Evolutionary conservation across 2,113 vertebrate species (phyloP).

Genomic region (Picathartes gymnocephalus): DNA sequence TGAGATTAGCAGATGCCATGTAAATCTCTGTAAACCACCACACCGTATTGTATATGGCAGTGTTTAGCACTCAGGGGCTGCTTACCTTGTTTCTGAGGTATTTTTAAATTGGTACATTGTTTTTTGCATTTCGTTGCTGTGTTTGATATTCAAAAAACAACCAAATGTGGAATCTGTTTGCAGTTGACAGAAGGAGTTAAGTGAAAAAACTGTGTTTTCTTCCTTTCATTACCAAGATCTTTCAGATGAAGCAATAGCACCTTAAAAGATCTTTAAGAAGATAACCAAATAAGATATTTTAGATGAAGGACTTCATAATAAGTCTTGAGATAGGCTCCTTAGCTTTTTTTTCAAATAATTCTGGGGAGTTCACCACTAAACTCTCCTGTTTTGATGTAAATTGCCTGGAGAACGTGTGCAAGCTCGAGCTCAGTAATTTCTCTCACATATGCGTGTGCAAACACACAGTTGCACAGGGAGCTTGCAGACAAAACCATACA

Average conservation of each 20-base stretch:
- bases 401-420: neutral
- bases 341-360: neutral
- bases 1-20: neutral
- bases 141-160: neutral
- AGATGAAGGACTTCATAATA: neutral
- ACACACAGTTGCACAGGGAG: neutral
- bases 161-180: neutral
- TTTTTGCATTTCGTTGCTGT: neutral
- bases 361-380: neutral
- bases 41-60: fast-evolving
- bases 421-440: neutral
- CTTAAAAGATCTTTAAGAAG: neutral
- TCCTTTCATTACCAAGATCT: neutral
- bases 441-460: fast-evolving
- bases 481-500: neutral
- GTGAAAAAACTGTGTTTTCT: neutral
- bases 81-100: neutral
- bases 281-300: neutral
- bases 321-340: neutral
- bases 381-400: neutral
- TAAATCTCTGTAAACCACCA: neutral
- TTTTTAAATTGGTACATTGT: neutral
- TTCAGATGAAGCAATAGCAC: neutral
- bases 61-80: neutral
- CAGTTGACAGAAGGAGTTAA: neutral